Evolutionary conservation across 2,113 vertebrate genomes (phyloP).

Genomic region (Lethenteron reissneri): DNA sequence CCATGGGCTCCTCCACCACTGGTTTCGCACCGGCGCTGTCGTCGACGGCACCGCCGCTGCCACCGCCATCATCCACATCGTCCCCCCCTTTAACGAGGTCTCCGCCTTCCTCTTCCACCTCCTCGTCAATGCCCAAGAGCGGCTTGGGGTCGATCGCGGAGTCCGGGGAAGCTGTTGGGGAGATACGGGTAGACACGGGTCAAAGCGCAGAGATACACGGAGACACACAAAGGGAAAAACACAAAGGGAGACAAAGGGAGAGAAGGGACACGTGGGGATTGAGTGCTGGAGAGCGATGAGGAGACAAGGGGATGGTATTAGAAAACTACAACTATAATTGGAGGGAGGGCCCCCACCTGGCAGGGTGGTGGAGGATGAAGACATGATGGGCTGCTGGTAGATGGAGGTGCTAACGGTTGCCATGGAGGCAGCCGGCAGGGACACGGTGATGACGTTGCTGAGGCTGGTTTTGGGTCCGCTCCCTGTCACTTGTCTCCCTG

Average conservation of each 20-base stretch:
- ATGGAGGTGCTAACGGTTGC: conserved; percentile 59
- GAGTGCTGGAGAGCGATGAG: too few relatives aligned
- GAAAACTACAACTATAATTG: too few relatives aligned
- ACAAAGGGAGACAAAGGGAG: too few relatives aligned
- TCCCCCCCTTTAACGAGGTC: conserved; percentile 22
- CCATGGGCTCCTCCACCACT: conserved; percentile 49
- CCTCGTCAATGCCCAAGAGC: conserved; percentile 36
- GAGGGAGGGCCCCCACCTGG: too few relatives aligned
- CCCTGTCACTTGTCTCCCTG: conserved; percentile 74
- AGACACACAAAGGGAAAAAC: too few relatives aligned
- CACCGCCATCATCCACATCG: conserved; percentile 18
- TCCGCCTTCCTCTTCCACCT: conserved; percentile 32
- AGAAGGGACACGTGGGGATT: too few relatives aligned
- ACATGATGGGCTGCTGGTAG: conserved; percentile 91
- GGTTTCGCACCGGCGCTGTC: conserved; percentile 24
- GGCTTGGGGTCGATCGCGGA: conserved; percentile 12
- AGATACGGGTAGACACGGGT: too few relatives aligned
- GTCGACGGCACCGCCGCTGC: too few relatives aligned
- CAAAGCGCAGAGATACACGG: too few relatives aligned
- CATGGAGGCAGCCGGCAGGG: conserved; percentile 42
- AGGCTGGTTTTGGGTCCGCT: conserved; percentile 55
- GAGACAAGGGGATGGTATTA: too few relatives aligned
- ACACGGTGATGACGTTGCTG: conserved; percentile 40
- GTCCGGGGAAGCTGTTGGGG: too few relatives aligned
- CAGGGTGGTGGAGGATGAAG: too few relatives aligned